Percentiles rank a stretch among this genome's conserved stretches.
phyloP scores from a whole-genome alignment of 2,888 invertebrate genomes.

The Ceraclea dissimilis region DNA sequence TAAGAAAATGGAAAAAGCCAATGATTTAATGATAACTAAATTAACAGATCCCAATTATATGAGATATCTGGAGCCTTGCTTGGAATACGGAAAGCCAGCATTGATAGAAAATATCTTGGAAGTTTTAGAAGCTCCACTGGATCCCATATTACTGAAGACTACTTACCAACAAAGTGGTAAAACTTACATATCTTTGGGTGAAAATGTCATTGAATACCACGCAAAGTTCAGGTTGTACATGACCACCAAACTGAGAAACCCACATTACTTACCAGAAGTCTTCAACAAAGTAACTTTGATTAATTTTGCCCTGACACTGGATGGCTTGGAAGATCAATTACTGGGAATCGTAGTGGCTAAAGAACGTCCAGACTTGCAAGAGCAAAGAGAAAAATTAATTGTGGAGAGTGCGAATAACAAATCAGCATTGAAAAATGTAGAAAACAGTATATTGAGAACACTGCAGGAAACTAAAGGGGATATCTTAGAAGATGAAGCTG shows the following conservation, averaged over 20 bases:
- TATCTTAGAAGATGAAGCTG: conserved; percentile 85
- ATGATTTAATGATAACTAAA: conserved; percentile 62
- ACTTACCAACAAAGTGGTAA: conserved; percentile 67
- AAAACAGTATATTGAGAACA: conserved; percentile 81
- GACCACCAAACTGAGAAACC: conserved; percentile 76
- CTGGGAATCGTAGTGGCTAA: conserved; percentile 79
- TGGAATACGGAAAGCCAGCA: conserved; percentile 70
- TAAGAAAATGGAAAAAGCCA: conserved; percentile 70
- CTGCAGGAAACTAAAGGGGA: conserved; percentile 77
- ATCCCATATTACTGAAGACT: conserved; percentile 67
- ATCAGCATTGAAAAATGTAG: conserved; percentile 73
- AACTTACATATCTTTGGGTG: conserved; percentile 69
- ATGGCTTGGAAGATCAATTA: conserved; percentile 77
- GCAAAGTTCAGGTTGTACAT: conserved; percentile 70
- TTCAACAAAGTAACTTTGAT: conserved; percentile 77
- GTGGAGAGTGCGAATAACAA: conserved; percentile 74
- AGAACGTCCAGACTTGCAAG: conserved; percentile 76
- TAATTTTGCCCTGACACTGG: conserved; percentile 76
- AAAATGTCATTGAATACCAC: conserved; percentile 70
- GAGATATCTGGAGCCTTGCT: conserved; percentile 64
- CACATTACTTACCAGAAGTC: conserved; percentile 78
- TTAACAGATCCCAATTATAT: conserved; percentile 70
- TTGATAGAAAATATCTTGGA: conserved; percentile 71
- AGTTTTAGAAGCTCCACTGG: conserved; percentile 69
- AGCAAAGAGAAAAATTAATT: conserved; percentile 70